Percentiles rank a stretch among this genome's conserved stretches.
phyloP scores from a whole-genome alignment of 2,797 vertebrate genomes.

The Hyperoplus immaculatus region DNA sequence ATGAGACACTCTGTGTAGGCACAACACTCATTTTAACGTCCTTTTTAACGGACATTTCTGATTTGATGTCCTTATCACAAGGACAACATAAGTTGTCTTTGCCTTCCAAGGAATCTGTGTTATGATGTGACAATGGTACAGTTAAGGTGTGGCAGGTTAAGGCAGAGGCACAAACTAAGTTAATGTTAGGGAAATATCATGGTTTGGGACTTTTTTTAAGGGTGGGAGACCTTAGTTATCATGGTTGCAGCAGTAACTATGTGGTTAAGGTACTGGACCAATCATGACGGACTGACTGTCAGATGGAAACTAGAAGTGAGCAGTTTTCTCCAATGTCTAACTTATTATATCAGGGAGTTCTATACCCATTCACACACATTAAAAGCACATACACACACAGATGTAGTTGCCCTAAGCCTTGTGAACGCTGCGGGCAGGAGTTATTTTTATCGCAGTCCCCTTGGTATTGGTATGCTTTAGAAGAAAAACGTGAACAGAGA shows the following conservation, averaged over 20 bases:
- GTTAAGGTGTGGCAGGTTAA: background rate
- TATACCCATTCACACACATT: background rate
- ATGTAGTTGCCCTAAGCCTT: slow-evolving; percentile 18
- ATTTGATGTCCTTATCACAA: background rate
- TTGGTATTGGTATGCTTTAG: slow-evolving; percentile 34
- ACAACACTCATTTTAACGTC: no score
- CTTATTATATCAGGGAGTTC: slow-evolving; percentile 7
- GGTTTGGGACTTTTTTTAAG: background rate
- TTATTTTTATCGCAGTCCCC: slow-evolving; percentile 51
- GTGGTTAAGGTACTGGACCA: background rate
- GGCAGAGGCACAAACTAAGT: background rate
- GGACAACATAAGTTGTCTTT: background rate
- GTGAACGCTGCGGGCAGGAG: slow-evolving; percentile 29
- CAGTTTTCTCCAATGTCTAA: no score
- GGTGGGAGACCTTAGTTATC: background rate
- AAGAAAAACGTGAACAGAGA: slow-evolving; percentile 22
- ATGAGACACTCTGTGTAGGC: no score
- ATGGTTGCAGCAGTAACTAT: background rate
- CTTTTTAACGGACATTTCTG: background rate
- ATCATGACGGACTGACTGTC: background rate
- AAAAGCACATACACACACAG: background rate
- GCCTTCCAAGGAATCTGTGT: background rate
- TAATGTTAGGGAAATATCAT: background rate
- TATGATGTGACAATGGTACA: background rate
- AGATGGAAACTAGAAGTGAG: background rate